These are phyloP conservation scores for Pempheris klunzingeri DNA, from an alignment of 2,797 vertebrate genomes.

Conservation along the genomic window DNA sequence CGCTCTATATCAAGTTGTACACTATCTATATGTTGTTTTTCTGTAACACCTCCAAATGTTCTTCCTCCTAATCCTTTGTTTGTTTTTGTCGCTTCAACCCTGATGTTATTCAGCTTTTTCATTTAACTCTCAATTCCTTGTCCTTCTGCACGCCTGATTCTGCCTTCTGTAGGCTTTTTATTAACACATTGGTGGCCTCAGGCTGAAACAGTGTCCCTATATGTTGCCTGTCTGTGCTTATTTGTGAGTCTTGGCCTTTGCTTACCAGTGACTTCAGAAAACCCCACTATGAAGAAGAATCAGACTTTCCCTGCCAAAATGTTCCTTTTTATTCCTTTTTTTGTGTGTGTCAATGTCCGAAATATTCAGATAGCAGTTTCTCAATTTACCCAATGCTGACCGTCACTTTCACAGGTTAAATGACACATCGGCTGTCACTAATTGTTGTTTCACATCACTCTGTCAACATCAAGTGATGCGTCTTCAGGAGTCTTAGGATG, in stretches of 20 bases:
- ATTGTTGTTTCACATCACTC: too few species aligned
- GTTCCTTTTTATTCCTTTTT: slow-evolving; percentile 16
- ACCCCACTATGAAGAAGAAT: slow-evolving; percentile 20
- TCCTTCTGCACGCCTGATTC: slow-evolving; percentile 12
- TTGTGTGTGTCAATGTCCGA: neutral
- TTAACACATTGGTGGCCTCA: slow-evolving; percentile 53
- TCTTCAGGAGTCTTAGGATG: neutral
- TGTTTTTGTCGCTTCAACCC: slow-evolving; percentile 37
- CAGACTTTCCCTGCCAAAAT: slow-evolving; percentile 6
- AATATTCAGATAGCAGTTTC: neutral
- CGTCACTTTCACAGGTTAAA: neutral
- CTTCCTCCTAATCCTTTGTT: slow-evolving; percentile 52
- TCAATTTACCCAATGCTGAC: neutral
- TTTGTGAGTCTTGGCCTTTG: slow-evolving; percentile 56
- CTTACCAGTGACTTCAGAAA: slow-evolving; percentile 44
- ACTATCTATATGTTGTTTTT: slow-evolving; percentile 70
- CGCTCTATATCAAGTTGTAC: slow-evolving; percentile 71
- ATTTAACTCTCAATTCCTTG: slow-evolving; percentile 38
- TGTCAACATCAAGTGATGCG: too few species aligned
- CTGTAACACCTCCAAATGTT: slow-evolving; percentile 63
- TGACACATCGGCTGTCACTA: neutral
- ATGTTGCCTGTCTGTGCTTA: slow-evolving; percentile 67
- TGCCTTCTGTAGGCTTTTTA: slow-evolving; percentile 44
- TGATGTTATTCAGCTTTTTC: slow-evolving; percentile 45
- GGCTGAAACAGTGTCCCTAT: slow-evolving; percentile 58